A percentile compares a stretch with the other conserved stretches of the same genome.
phyloP scores from a whole-genome alignment of 2,797 vertebrate genomes.

The Pipistrellus kuhlii region DNA sequence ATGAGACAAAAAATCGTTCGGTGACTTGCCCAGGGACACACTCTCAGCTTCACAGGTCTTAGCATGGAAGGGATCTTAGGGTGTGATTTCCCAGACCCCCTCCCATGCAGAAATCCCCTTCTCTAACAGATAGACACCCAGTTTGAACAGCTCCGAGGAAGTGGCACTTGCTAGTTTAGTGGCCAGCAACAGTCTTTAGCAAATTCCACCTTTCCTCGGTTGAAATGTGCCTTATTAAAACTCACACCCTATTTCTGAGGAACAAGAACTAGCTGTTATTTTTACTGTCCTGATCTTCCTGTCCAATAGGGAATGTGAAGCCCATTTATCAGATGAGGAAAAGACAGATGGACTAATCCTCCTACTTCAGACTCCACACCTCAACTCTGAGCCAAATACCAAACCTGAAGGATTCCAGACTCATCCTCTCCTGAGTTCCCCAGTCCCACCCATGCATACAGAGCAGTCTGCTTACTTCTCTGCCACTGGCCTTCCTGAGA shows the following conservation, averaged over 20 bases:
- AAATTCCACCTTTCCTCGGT: not conserved
- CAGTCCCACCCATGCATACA: not conserved
- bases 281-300: not conserved
- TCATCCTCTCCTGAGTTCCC: not conserved
- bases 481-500: not conserved
- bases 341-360: not conserved
- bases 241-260: not conserved
- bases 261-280: not conserved
- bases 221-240: constrained; percentile 18
- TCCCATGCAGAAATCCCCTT: constrained; percentile 41
- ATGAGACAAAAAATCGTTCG: constrained; percentile 62
- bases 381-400: not conserved
- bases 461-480: not conserved
- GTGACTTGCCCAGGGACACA: constrained; percentile 50
- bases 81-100: not conserved
- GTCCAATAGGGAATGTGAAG: not conserved
- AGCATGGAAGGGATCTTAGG: not conserved
- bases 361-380: not conserved
- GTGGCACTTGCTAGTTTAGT: not conserved
- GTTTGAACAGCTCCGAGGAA: constrained; percentile 47
- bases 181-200: not conserved
- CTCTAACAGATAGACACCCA: constrained; percentile 52
- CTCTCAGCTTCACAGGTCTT: constrained; percentile 35
- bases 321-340: constrained; percentile 41
- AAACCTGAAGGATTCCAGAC: not conserved